phyloP scores from a whole-genome alignment of 1,140 invertebrate genomes.

The Callitettix versicolor region DNA sequence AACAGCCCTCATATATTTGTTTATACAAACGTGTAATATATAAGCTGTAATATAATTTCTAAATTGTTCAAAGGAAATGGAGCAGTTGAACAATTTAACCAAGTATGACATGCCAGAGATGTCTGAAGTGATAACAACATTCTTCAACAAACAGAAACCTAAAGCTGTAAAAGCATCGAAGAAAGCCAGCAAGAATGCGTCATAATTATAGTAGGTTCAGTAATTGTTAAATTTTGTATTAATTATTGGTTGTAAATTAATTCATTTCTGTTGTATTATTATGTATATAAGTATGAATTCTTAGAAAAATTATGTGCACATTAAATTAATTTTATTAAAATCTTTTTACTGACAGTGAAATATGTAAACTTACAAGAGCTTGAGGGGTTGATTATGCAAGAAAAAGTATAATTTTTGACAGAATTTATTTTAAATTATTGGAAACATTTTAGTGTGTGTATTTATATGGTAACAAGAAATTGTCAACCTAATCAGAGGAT shows the following conservation, averaged over 20 bases:
- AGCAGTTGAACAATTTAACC: slow-evolving; percentile 70
- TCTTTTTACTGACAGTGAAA: too few species aligned
- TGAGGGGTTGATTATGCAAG: too few species aligned
- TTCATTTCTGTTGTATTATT: not conserved
- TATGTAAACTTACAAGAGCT: too few species aligned
- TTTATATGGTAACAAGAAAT: too few species aligned
- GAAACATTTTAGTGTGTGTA: too few species aligned
- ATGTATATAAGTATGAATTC: not conserved
- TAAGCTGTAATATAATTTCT: too few species aligned
- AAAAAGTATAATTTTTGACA: too few species aligned
- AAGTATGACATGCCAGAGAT: slow-evolving; percentile 84
- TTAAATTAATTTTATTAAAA: not conserved
- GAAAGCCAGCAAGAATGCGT: slow-evolving; percentile 41
- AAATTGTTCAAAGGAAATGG: slow-evolving; percentile 84
- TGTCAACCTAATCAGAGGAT: too few species aligned
- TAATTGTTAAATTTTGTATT: not conserved
- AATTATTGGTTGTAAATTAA: not conserved
- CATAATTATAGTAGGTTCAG: slow-evolving; percentile 31
- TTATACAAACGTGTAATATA: too few species aligned
- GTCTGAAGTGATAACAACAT: slow-evolving; percentile 77
- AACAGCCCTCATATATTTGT: too few species aligned
- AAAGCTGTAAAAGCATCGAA: slow-evolving; percentile 54
- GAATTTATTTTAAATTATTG: too few species aligned
- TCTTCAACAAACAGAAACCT: slow-evolving; percentile 49
- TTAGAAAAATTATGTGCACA: not conserved